Conservation (phyloP, 2,113 vertebrate genomes). For the Bostrychus sinensis region DNA sequence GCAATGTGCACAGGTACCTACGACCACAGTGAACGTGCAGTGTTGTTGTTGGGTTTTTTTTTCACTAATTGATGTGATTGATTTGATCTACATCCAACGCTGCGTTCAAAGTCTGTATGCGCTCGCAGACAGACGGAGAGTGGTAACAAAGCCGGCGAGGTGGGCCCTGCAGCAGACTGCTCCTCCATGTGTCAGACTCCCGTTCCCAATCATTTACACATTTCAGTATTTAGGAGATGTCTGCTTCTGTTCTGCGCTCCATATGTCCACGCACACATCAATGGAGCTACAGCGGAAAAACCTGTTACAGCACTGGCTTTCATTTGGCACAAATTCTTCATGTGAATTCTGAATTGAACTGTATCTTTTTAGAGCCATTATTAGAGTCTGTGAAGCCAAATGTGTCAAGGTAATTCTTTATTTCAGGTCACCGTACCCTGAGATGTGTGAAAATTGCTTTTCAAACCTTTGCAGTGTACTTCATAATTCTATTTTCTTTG, state of each 20-base stretch:
- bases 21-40: too few relatives aligned
- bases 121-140: constrained; percentile 62
- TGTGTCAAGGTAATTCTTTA: background rate
- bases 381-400: constrained; percentile 1
- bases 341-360: constrained; percentile 1
- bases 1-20: too few relatives aligned
- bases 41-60: constrained; percentile 17
- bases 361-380: constrained; percentile 3
- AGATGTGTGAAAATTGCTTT: constrained; percentile 1
- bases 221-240: constrained; percentile 55
- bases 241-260: constrained; percentile 58
- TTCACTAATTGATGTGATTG: constrained; percentile 47
- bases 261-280: constrained; percentile 43
- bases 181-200: constrained; percentile 66
- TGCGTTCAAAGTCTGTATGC: constrained; percentile 48
- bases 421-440: background rate
- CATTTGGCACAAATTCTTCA: constrained; percentile 4
- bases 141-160: constrained; percentile 65
- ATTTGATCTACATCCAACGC: constrained; percentile 55
- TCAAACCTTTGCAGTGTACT: background rate
- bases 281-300: constrained; percentile 25
- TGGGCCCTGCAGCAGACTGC: constrained; percentile 63
- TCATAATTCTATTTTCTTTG: background rate
- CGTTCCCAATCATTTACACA: constrained; percentile 60
- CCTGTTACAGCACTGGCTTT: background rate